These are phyloP conservation scores for Eolophus roseicapilla DNA, from an alignment of 2,113 vertebrate genomes.

Conservation along the genomic window DNA sequence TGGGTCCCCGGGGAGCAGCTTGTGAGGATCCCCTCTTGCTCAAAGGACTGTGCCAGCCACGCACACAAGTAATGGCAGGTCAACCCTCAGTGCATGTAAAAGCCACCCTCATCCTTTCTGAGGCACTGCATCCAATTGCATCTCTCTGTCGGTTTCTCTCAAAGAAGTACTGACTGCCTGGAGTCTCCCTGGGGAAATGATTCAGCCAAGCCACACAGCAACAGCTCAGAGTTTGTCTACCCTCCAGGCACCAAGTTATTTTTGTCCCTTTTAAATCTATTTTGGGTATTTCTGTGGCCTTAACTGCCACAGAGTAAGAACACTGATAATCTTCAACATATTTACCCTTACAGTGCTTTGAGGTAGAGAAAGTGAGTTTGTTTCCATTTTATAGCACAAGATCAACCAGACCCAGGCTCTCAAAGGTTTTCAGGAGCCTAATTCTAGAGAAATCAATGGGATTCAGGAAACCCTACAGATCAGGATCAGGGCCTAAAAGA, in stretches of 20 bases:
- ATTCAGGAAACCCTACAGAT: slow-evolving; percentile 46
- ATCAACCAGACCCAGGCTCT: not conserved
- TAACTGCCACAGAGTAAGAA: not conserved
- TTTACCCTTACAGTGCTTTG: not conserved
- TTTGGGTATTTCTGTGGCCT: slow-evolving; percentile 23
- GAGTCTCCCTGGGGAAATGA: not conserved
- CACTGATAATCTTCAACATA: not conserved
- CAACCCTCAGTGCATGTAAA: not conserved
- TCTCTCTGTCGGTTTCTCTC: not conserved
- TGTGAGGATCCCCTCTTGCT: not conserved
- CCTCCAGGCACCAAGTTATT: slow-evolving; percentile 29
- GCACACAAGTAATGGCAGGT: fast-evolving
- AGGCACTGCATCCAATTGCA: not conserved
- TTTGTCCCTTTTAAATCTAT: slow-evolving; percentile 35
- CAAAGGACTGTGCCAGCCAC: not conserved
- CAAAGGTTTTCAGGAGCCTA: slow-evolving; percentile 1
- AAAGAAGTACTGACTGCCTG: not conserved
- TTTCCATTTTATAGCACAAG: not conserved
- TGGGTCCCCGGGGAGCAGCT: not conserved
- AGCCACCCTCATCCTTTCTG: fast-evolving
- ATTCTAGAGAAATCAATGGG: slow-evolving; percentile 50
- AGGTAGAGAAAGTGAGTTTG: not conserved
- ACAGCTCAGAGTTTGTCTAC: not conserved
- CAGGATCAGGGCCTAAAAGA: slow-evolving; percentile 25
- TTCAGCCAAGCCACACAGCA: not conserved